A percentile compares a stretch with the other conserved stretches of the same genome.
phyloP scores from a whole-genome alignment of 2,888 invertebrate species.

The Platerodrilus igneus region DNA sequence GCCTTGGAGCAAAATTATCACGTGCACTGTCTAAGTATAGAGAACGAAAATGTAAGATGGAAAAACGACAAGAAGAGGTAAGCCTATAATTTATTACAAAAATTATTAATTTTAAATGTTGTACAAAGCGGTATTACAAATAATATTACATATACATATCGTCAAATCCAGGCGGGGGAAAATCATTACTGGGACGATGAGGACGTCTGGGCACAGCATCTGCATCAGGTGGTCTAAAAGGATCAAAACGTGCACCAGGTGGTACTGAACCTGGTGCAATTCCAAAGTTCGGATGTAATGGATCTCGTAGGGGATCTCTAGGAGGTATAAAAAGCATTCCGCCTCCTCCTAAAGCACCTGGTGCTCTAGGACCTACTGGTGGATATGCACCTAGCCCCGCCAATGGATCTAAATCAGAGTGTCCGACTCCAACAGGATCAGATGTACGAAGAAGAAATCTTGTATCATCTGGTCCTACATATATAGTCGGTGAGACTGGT shows the following conservation, averaged over 20 bases:
- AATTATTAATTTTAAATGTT: neutral
- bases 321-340: constrained; percentile 77
- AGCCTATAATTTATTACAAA: constrained; percentile 11
- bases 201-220: constrained; percentile 44
- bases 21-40: constrained; percentile 54
- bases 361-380: constrained; percentile 19
- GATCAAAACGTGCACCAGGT: constrained; percentile 82
- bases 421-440: constrained; percentile 55
- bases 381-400: constrained; percentile 41
- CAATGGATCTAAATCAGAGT: constrained; percentile 76
- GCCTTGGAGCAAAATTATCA: constrained; percentile 52
- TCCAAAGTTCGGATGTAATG: constrained; percentile 31
- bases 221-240: constrained; percentile 64
- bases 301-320: constrained; percentile 30
- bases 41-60: constrained; percentile 47
- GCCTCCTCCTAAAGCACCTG: constrained; percentile 49
- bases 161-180: constrained; percentile 71
- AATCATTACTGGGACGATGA: constrained; percentile 62
- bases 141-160: constrained; percentile 67
- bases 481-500: neutral
- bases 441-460: neutral
- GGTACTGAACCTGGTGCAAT: constrained; percentile 56
- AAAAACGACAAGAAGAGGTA: constrained; percentile 50
- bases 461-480: neutral
- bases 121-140: constrained; percentile 6